These are phyloP conservation scores for Euleptes europaea DNA, from an alignment of 2,113 vertebrate genomes.

Conservation along the genomic window DNA sequence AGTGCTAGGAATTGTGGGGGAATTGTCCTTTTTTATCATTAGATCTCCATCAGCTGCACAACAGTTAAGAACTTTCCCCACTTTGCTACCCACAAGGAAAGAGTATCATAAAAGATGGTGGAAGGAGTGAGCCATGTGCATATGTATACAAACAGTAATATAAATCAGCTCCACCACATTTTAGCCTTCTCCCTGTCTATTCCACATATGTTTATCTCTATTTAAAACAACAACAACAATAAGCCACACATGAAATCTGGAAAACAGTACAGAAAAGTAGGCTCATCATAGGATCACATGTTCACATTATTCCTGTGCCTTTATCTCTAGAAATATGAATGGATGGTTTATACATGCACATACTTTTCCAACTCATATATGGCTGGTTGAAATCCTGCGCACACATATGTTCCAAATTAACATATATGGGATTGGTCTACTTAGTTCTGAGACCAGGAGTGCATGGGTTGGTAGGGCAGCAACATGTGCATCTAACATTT, in stretches of 20 bases:
- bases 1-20: not conserved
- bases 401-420: not conserved
- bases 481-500: not conserved
- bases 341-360: too few species aligned
- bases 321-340: not conserved
- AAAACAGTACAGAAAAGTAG: not conserved
- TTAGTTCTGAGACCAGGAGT: not conserved
- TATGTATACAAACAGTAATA: not conserved
- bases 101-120: not conserved
- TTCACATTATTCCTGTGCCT: not conserved
- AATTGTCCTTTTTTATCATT: not conserved
- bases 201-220: conserved; percentile 29
- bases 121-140: too few species aligned
- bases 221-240: conserved; percentile 1
- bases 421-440: not conserved
- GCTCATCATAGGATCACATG: not conserved
- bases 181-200: not conserved
- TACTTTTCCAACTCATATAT: not conserved
- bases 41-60: not conserved
- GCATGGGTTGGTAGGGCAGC: not conserved
- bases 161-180: not conserved
- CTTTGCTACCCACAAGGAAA: not conserved
- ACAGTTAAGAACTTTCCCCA: not conserved
- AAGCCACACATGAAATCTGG: conserved; percentile 3
- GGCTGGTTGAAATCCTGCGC: not conserved